Percentiles rank a stretch among this genome's conserved stretches.
Conservation (phyloP, 2,888 invertebrate species). For the Artemia sp. region DNA sequence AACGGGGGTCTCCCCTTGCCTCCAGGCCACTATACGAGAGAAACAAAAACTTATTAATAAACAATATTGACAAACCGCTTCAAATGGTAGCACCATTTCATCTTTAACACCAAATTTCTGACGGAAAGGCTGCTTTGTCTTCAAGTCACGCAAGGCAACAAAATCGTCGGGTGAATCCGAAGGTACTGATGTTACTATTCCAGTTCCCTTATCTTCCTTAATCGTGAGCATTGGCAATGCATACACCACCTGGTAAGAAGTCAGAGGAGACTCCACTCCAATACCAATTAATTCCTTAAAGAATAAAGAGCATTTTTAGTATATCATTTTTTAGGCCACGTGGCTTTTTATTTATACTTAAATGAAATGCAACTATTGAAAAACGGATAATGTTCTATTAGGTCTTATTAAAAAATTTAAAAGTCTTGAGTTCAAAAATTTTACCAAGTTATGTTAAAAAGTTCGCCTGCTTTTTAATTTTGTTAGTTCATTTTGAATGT, state of each 20-base stretch:
- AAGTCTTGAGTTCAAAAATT: too few relatives aligned
- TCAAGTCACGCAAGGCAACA: slow-evolving; percentile 81
- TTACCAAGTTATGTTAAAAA: too few relatives aligned
- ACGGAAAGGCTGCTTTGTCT: slow-evolving; percentile 69
- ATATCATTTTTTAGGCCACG: too few relatives aligned
- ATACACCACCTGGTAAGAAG: slow-evolving; percentile 65
- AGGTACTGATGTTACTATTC: slow-evolving; percentile 91
- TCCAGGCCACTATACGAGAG: neutral
- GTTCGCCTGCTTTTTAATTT: too few relatives aligned
- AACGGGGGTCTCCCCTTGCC: neutral
- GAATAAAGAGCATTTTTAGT: neutral
- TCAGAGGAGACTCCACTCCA: slow-evolving; percentile 63
- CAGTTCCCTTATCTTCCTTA: slow-evolving; percentile 94
- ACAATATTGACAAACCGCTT: slow-evolving; percentile 38
- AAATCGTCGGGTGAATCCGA: slow-evolving; percentile 98
- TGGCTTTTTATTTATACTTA: too few relatives aligned
- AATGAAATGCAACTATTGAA: too few relatives aligned
- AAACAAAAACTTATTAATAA: neutral
- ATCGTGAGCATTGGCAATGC: slow-evolving; percentile 94
- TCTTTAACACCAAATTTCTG: slow-evolving; percentile 79
- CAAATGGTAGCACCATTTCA: slow-evolving; percentile 53
- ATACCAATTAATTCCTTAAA: slow-evolving; percentile 59
- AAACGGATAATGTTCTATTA: too few relatives aligned
- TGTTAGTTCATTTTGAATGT: too few relatives aligned
- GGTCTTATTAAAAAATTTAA: too few relatives aligned